These are phyloP conservation scores for Homalodisca vitripennis DNA, from an alignment of 1,140 invertebrate species.

Conservation along the genomic window DNA sequence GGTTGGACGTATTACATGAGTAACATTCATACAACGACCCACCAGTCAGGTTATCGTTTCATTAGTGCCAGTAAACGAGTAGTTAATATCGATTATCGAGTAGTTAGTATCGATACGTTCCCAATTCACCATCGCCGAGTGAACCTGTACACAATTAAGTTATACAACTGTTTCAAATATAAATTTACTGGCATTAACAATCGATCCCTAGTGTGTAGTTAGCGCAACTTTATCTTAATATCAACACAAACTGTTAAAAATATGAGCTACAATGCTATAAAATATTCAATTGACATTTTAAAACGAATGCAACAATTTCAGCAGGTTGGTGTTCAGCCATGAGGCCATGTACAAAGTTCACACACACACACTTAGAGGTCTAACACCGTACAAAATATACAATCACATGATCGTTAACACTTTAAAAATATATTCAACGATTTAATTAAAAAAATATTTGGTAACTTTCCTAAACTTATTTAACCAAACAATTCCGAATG, in stretches of 20 bases:
- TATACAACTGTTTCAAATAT: too few relatives aligned
- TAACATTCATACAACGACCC: conserved; percentile 20
- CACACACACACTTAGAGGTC: neutral
- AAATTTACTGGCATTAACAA: too few relatives aligned
- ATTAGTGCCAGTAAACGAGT: too few relatives aligned
- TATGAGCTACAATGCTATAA: conserved; percentile 20
- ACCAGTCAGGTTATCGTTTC: too few relatives aligned
- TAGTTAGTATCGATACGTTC: too few relatives aligned
- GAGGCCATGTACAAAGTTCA: neutral
- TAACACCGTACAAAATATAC: conserved; percentile 18
- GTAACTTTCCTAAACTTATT: conserved; percentile 22
- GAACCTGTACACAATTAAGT: too few relatives aligned
- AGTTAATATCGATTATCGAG: too few relatives aligned
- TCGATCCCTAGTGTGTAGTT: too few relatives aligned
- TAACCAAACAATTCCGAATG: neutral
- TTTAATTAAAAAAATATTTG: conserved; percentile 27
- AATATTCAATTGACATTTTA: conserved; percentile 23
- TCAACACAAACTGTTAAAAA: conserved; percentile 14
- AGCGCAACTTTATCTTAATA: too few relatives aligned
- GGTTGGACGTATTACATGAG: conserved; percentile 17
- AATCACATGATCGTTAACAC: conserved; percentile 8
- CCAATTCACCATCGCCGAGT: too few relatives aligned
- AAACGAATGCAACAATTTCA: conserved; percentile 1
- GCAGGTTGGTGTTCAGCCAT: conserved; percentile 6
- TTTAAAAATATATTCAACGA: conserved; percentile 26